phyloP scores from a whole-genome alignment of 2,113 vertebrate genomes.

The Ancistrus triradiatus region DNA sequence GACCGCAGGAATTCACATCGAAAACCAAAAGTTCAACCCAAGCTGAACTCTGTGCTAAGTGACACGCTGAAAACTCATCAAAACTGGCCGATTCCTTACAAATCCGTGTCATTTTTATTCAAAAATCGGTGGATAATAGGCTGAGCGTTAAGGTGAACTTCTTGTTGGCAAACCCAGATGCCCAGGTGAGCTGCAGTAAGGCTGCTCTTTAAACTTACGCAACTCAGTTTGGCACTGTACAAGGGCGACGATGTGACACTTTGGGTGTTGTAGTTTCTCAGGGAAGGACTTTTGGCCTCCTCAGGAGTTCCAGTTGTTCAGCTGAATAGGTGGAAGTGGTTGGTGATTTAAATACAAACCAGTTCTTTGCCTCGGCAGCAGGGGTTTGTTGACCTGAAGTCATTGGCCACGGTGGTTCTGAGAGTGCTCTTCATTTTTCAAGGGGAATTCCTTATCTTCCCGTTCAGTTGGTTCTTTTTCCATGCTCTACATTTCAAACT shows the following conservation, averaged over 20 bases:
- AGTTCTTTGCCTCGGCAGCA: background rate
- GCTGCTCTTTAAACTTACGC: background rate
- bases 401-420: background rate
- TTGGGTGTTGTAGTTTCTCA: constrained; percentile 24
- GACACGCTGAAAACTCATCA: no score
- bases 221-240: constrained; percentile 9
- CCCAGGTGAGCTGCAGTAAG: background rate
- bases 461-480: background rate
- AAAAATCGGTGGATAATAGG: no score
- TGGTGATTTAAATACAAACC: constrained; percentile 23
- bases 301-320: constrained; percentile 61
- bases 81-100: no score
- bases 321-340: constrained; percentile 57
- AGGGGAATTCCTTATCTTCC: background rate
- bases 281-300: constrained; percentile 58
- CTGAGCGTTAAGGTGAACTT: no score
- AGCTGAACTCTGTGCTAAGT: no score
- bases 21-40: no score
- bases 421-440: background rate
- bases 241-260: background rate
- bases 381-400: no score
- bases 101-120: no score
- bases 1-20: no score
- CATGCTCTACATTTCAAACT: background rate
- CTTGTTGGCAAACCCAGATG: background rate